Percentiles rank a stretch among this genome's conserved stretches.
Conservation (phyloP, 2,113 vertebrate genomes). For the Dermatemys mawii region DNA sequence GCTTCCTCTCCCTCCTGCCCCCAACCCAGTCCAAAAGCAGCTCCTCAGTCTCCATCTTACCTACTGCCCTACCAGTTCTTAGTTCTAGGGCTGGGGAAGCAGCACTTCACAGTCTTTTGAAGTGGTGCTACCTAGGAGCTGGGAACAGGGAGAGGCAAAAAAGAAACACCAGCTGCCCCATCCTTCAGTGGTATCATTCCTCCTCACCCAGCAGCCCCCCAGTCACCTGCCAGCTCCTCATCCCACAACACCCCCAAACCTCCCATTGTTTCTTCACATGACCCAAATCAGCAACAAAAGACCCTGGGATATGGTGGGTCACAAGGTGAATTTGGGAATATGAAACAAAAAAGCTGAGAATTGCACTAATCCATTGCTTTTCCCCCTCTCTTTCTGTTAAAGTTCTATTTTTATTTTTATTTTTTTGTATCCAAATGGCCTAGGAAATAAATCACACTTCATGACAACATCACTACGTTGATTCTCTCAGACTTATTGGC, state of each 20-base stretch:
- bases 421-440: background rate
- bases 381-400: background rate
- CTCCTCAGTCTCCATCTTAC: background rate
- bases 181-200: rapidly evolving
- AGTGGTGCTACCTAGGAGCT: rapidly evolving
- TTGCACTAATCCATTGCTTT: background rate
- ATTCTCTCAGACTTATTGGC: background rate
- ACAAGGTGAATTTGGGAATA: background rate
- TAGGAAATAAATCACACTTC: background rate
- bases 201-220: background rate
- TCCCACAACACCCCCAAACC: background rate
- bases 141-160: background rate
- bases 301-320: background rate
- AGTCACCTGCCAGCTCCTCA: rapidly evolving
- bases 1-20: background rate
- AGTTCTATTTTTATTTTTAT: no score
- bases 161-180: background rate
- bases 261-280: background rate
- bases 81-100: background rate
- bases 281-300: background rate
- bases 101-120: background rate
- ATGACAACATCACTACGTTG: background rate
- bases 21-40: background rate
- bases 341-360: background rate
- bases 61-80: background rate